Evolutionary conservation across 2,113 vertebrate species (phyloP).

Genomic region (Pterocles orientalis): DNA sequence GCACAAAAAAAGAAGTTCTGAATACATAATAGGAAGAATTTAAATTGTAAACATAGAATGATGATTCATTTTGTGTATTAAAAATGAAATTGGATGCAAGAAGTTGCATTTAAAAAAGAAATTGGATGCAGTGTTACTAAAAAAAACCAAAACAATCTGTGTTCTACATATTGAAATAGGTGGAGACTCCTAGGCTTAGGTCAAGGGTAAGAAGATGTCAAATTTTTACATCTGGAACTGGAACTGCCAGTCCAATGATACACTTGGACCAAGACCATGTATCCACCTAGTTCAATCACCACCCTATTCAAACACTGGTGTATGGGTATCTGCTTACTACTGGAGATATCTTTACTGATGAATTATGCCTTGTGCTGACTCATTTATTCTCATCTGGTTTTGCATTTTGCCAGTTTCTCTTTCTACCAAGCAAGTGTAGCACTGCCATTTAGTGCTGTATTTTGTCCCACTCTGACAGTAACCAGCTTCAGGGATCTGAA

Average conservation of each 20-base stretch:
- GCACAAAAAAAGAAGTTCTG: not conserved
- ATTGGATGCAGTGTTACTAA: not conserved
- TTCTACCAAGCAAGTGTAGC: not conserved
- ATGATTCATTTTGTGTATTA: not conserved
- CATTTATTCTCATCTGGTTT: not conserved
- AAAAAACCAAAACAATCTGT: not conserved
- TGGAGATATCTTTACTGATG: not conserved
- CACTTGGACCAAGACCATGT: not conserved
- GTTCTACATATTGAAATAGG: not conserved
- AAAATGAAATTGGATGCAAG: not conserved
- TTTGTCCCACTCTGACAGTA: not conserved
- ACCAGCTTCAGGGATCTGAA: not conserved
- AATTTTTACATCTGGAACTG: not conserved
- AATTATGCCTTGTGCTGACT: not conserved
- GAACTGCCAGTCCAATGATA: not conserved
- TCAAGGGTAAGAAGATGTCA: not conserved
- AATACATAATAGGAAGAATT: not conserved
- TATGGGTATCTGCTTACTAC: not conserved
- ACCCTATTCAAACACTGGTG: not conserved
- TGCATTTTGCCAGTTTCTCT: not conserved
- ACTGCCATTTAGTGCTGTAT: not conserved
- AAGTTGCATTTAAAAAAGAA: no score
- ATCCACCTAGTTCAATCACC: not conserved
- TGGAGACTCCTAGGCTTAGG: not conserved
- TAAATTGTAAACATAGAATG: not conserved